phyloP scores from a whole-genome alignment of 2,888 invertebrate genomes.

The Drosophila nigricruria region DNA sequence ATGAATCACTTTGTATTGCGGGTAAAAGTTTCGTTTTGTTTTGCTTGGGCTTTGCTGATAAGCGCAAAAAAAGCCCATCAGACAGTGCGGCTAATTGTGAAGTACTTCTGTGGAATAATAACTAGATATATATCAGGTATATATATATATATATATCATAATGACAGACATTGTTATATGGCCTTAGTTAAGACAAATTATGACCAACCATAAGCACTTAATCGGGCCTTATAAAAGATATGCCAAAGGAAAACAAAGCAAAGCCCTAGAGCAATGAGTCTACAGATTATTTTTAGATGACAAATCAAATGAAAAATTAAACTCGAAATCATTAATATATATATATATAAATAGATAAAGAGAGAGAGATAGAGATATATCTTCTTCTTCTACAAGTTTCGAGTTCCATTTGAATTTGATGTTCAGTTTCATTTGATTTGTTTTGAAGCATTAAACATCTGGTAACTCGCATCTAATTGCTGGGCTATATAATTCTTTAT shows the following conservation, averaged over 20 bases:
- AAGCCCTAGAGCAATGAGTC: slow-evolving; percentile 40
- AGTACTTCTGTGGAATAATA: slow-evolving; percentile 30
- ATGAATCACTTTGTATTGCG: slow-evolving; percentile 15
- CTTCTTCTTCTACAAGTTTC: not conserved
- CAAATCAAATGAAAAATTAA: slow-evolving; percentile 16
- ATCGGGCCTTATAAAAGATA: slow-evolving; percentile 17
- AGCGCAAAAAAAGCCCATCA: slow-evolving; percentile 40
- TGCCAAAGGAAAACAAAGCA: slow-evolving; percentile 17
- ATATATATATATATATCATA: not conserved
- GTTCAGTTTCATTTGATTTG: slow-evolving; percentile 36
- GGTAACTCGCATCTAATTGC: slow-evolving; percentile 36
- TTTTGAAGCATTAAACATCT: slow-evolving; percentile 34
- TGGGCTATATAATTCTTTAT: slow-evolving; percentile 52
- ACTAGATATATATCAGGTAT: slow-evolving; percentile 24
- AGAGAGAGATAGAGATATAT: too few relatives aligned
- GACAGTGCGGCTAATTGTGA: slow-evolving; percentile 37
- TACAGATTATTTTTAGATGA: slow-evolving; percentile 44
- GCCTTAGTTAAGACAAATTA: slow-evolving; percentile 34
- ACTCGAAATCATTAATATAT: not conserved
- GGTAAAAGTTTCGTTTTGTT: not conserved
- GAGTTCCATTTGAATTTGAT: slow-evolving; percentile 10
- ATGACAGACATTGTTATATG: slow-evolving; percentile 19
- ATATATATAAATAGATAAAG: not conserved
- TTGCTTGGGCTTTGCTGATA: slow-evolving; percentile 32
- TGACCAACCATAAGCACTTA: slow-evolving; percentile 30